phyloP scores from a whole-genome alignment of 64 coral and sea anemone genomes.

The Dendrophyllia cribrosa region DNA sequence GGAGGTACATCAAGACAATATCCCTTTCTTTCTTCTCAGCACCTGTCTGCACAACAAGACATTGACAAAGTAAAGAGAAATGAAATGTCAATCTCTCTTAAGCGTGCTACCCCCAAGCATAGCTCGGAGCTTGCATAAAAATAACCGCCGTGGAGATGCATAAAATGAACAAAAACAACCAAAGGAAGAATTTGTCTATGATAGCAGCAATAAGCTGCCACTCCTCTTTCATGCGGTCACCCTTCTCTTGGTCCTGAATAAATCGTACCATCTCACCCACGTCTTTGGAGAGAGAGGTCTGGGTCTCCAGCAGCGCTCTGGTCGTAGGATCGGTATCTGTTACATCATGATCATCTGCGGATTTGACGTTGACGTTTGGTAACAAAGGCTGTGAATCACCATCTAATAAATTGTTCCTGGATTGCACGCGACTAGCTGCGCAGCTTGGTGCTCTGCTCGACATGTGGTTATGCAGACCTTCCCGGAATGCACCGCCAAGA shows the following conservation, averaged over 20 bases:
- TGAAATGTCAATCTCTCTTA: neutral
- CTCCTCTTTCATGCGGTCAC: slow-evolving; percentile 67
- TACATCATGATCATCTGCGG: neutral
- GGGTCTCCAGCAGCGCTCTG: slow-evolving; percentile 64
- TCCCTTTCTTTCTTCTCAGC: too few relatives aligned
- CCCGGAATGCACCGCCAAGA: neutral
- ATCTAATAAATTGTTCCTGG: neutral
- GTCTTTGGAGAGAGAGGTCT: slow-evolving; percentile 57
- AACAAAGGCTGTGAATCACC: neutral
- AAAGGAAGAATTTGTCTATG: slow-evolving; percentile 81
- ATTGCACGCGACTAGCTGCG: neutral
- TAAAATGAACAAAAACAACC: slow-evolving; percentile 65
- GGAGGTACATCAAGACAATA: too few relatives aligned
- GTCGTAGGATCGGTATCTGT: slow-evolving; percentile 38
- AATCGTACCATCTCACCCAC: slow-evolving; percentile 72
- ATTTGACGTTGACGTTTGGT: neutral
- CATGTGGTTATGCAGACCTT: neutral
- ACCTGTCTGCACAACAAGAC: too few relatives aligned
- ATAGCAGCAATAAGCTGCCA: slow-evolving; percentile 75
- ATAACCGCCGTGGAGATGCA: slow-evolving; percentile 57
- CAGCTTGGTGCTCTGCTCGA: neutral
- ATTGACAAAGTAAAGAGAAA: too few relatives aligned
- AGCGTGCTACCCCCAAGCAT: slow-evolving; percentile 12
- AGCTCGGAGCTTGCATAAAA: slow-evolving; percentile 78
- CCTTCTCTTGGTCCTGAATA: slow-evolving; percentile 68